A percentile compares a stretch with the other conserved stretches of the same genome.
These are phyloP conservation scores for Pseudonaja textilis DNA, from an alignment of 2,113 vertebrate species.

Conservation along the genomic window DNA sequence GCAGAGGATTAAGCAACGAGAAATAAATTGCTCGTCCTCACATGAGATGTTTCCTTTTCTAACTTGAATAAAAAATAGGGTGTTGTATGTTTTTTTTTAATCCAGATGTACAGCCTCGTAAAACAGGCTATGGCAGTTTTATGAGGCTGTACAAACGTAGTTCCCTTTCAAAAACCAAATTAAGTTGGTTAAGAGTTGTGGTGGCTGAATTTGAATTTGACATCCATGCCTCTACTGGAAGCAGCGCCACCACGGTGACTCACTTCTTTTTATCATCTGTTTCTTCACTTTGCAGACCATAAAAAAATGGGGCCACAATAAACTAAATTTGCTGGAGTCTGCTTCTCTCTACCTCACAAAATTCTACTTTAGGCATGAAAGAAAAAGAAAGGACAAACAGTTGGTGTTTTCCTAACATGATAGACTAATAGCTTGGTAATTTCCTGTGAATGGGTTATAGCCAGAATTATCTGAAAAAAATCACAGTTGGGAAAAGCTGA, in stretches of 20 bases:
- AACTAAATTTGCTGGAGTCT: neutral
- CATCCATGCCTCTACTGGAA: accelerated
- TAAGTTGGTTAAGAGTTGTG: neutral
- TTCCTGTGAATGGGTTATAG: neutral
- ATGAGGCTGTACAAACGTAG: neutral
- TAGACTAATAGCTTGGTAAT: neutral
- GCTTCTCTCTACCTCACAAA: too few species aligned
- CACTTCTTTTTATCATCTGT: neutral
- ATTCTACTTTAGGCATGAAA: neutral
- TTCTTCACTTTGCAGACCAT: neutral
- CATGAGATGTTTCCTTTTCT: neutral
- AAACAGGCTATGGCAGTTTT: neutral
- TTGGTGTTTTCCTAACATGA: neutral
- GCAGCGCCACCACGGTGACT: neutral
- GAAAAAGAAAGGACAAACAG: neutral
- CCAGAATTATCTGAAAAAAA: neutral
- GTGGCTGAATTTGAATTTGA: conserved; percentile 48
- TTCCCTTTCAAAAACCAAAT: neutral
- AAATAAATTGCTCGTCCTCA: neutral
- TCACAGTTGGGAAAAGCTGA: neutral
- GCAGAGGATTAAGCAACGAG: neutral
- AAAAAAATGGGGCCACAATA: neutral
- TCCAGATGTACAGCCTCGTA: neutral
- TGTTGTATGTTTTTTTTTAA: neutral
- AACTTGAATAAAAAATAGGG: neutral